Base-by-base conservation (phyloP, 2,888 invertebrate species). In the Timema cristinae region DNA sequence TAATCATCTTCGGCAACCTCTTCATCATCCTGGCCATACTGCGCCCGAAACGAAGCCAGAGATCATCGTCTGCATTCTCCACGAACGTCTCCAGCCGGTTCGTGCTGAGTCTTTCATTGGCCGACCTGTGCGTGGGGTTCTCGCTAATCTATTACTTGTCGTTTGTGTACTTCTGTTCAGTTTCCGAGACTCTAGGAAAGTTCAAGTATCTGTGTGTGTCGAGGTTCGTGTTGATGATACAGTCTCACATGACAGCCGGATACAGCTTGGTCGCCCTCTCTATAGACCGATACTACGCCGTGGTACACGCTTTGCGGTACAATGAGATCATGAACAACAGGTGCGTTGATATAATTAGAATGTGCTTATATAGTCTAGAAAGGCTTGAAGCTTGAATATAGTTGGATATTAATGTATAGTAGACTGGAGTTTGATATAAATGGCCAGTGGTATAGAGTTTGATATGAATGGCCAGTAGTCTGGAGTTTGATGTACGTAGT, bases 261-360 rank as follows among this genome's bases (percentile, higher is more conserved):
- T 71, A 67, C 67, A 69, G 70, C 61, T 51, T 74, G 51, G 61
- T 71, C 32, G 69, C 67, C 32, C 72, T 75, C 51, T 71, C 73
- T 13, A 52, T 73, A 9, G 75, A 75, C 63, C 59, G 75, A 2
- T 75, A 75, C 70, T 63, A 72, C 49, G 75, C 75, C 47, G 71
- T 75, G 50, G 72, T 75, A 16, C 71, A 75, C 69, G 69, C 72
- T n/a, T 54, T 75, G 51, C 71, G 75, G 47, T 73, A 75, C 68
- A 56, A 72, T n/a, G 68, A 71, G 32, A 63, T 75, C 67, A 72
- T 75, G 72, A 73, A 32, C 4, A 32, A 32, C 32, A 32, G 32
- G 32, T 32, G 32, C 32, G 32, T 32, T 32, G 32, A 32, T 32
- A 32, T 32, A 32, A 32, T 32, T 32, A 1, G 4, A 32, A 2